These are phyloP conservation scores for Lasioglossum villosulum DNA, from an alignment of 2,888 invertebrate genomes.

Conservation along the genomic window DNA sequence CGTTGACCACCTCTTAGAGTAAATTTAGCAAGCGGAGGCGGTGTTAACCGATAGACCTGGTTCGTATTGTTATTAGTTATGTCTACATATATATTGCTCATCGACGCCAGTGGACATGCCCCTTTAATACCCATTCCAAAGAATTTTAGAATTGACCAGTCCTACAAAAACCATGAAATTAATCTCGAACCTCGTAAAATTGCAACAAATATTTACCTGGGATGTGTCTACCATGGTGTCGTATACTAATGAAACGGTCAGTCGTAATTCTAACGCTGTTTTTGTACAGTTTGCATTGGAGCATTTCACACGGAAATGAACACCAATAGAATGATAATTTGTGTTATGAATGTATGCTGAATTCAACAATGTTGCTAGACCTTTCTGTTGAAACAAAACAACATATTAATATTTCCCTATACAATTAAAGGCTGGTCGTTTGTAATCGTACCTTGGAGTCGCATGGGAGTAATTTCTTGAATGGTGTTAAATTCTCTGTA, in stretches of 20 bases:
- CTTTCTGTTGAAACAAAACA: slow-evolving; percentile 86
- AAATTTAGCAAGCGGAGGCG: slow-evolving; percentile 87
- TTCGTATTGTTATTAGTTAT: slow-evolving; percentile 87
- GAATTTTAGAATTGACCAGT: slow-evolving; percentile 94
- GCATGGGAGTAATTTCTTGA: slow-evolving; percentile 98
- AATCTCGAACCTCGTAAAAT: background rate
- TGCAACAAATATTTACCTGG: slow-evolving; percentile 70
- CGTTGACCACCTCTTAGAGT: slow-evolving; percentile 89
- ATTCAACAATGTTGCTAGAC: slow-evolving; percentile 94
- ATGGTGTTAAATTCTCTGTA: slow-evolving; percentile 99
- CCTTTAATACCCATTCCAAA: slow-evolving; percentile 94
- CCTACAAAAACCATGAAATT: slow-evolving; percentile 81
- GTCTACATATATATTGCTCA: slow-evolving; percentile 93
- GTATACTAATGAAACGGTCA: slow-evolving; percentile 95
- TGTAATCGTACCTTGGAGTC: slow-evolving; percentile 88
- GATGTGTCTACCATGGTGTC: slow-evolving; percentile 87
- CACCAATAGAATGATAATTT: slow-evolving; percentile 95
- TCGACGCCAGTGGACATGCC: slow-evolving; percentile 92
- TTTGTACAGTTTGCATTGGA: slow-evolving; percentile 86
- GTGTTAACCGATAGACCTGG: slow-evolving; percentile 88
- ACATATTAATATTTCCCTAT: slow-evolving; percentile 23
- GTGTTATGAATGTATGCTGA: slow-evolving; percentile 96
- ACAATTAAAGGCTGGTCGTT: background rate
- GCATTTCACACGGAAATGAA: slow-evolving; percentile 94
- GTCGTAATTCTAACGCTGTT: slow-evolving; percentile 91